A percentile compares a stretch with the other conserved stretches of the same genome.
Evolutionary conservation across 2,113 vertebrate genomes (phyloP).

Genomic region (Leucopsar rothschildi): DNA sequence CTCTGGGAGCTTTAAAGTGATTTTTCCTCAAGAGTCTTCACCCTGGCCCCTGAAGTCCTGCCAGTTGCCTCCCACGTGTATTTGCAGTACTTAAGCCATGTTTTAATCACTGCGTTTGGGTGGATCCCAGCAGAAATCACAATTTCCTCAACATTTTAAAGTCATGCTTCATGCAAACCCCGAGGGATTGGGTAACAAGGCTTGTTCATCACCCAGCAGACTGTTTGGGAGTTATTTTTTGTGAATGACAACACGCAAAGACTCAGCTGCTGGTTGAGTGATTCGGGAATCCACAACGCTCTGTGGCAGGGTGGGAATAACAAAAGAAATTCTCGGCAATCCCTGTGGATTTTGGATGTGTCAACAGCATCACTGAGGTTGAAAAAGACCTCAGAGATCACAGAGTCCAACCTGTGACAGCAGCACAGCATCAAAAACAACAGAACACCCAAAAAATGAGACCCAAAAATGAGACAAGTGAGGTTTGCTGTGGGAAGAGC

Average conservation of each 20-base stretch:
- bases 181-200: not conserved
- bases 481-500: not conserved
- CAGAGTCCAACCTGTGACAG: not conserved
- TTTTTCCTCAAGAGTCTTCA: not conserved
- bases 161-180: not conserved
- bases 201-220: not conserved
- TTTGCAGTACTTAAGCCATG: not conserved
- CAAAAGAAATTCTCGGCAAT: not conserved
- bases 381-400: not conserved
- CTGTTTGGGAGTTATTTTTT: not conserved
- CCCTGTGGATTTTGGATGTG: not conserved
- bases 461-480: not conserved
- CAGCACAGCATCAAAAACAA: not conserved
- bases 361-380: not conserved
- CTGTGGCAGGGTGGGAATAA: not conserved
- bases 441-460: not conserved
- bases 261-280: not conserved
- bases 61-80: accelerated
- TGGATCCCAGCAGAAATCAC: not conserved
- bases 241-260: not conserved
- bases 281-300: not conserved
- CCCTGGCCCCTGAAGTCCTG: accelerated
- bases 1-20: accelerated
- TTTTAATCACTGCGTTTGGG: not conserved
- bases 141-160: not conserved